A percentile compares a stretch with the other conserved stretches of the same genome.
Evolutionary conservation across 2,888 invertebrate genomes (phyloP).

Genomic region (Drosophila cognata): DNA sequence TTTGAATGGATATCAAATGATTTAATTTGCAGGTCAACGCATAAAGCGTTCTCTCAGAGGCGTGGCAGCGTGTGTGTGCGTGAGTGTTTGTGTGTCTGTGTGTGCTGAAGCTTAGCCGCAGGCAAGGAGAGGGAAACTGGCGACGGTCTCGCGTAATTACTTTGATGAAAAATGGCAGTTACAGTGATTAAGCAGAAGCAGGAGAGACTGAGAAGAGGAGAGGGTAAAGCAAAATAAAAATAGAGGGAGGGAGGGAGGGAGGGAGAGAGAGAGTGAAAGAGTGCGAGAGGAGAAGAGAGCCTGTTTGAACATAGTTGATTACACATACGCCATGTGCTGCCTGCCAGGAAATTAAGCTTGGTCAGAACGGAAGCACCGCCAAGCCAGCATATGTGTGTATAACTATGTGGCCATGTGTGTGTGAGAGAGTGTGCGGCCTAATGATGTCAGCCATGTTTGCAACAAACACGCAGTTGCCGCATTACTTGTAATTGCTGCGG

Average conservation of each 20-base stretch:
- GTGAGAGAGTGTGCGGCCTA: constrained; percentile 46
- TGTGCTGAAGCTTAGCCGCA: not conserved
- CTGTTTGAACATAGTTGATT: constrained; percentile 70
- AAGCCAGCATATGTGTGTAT: constrained; percentile 26
- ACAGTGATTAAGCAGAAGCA: constrained; percentile 71
- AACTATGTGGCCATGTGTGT: not conserved
- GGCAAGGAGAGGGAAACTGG: not conserved
- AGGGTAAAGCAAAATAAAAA: not conserved
- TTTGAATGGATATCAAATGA: constrained; percentile 77
- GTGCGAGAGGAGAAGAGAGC: constrained; percentile 16
- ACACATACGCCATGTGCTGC: constrained; percentile 76
- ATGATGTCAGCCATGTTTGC: constrained; percentile 73
- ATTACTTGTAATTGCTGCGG: constrained; percentile 73
- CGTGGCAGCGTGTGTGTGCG: not conserved
- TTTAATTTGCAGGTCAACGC: constrained; percentile 62
- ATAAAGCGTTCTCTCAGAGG: not conserved
- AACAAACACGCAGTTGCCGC: constrained; percentile 71
- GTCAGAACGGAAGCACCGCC: constrained; percentile 70
- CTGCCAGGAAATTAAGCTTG: constrained; percentile 75
- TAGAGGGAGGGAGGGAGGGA: constrained; percentile 3
- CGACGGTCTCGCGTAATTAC: constrained; percentile 63
- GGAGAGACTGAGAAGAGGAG: not conserved
- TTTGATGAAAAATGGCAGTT: constrained; percentile 79
- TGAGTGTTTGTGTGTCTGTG: not conserved
- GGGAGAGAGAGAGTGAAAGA: constrained; percentile 3